Evolutionary conservation across 2,797 vertebrate genomes (phyloP).

Genomic region (Leptodactylus fallax): DNA sequence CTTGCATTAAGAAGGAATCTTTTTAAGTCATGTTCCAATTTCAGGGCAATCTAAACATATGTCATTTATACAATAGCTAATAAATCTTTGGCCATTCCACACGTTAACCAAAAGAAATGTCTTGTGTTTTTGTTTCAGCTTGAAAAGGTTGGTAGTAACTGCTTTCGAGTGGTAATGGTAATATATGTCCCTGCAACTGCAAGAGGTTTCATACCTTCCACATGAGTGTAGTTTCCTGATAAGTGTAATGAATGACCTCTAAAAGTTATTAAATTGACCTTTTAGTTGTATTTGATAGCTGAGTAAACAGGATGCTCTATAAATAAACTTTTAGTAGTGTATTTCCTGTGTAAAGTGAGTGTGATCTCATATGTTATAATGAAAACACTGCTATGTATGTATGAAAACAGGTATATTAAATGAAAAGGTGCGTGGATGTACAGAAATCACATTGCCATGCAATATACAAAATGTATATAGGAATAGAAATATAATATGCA

Average conservation of each 20-base stretch:
- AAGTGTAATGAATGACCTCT: neutral
- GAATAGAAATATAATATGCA: neutral
- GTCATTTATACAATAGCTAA: too few relatives aligned
- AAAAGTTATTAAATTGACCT: neutral
- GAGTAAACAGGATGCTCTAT: conserved; percentile 33
- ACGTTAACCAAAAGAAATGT: too few relatives aligned
- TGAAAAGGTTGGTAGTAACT: too few relatives aligned
- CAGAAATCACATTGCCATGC: neutral
- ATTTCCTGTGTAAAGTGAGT: conserved; percentile 8
- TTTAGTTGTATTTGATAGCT: neutral
- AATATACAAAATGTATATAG: neutral
- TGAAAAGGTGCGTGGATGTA: neutral
- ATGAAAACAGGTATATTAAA: neutral
- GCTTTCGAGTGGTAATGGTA: neutral
- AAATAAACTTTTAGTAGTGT: conserved; percentile 12
- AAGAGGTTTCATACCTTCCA: neutral
- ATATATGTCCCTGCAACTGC: neutral
- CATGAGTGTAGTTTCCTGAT: conserved; percentile 3
- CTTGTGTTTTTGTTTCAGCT: too few relatives aligned
- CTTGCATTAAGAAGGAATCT: too few relatives aligned
- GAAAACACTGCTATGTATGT: neutral
- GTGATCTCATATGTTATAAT: neutral
- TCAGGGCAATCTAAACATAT: too few relatives aligned
- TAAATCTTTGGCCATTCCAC: too few relatives aligned
- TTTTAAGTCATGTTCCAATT: too few relatives aligned